Percentiles rank a stretch among this genome's conserved stretches.
These are phyloP conservation scores for Calidris pugnax DNA, from an alignment of 2,113 vertebrate genomes.

Conservation along the genomic window DNA sequence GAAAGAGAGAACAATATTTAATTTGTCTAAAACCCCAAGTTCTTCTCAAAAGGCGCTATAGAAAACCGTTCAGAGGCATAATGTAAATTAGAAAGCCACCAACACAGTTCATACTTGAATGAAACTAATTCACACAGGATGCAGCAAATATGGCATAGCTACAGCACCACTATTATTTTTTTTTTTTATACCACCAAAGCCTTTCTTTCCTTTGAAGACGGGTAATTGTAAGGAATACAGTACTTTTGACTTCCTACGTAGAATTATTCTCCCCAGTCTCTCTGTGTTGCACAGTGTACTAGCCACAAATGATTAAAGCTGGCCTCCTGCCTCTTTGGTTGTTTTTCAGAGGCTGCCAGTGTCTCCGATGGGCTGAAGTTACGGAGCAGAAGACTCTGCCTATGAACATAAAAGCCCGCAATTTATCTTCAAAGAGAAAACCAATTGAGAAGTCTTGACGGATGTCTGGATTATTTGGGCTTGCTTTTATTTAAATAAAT, in stretches of 20 bases:
- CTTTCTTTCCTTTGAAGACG: slow-evolving; percentile 64
- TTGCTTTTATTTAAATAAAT: background rate
- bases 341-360: background rate
- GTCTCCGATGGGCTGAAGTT: background rate
- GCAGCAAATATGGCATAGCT: background rate
- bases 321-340: slow-evolving; percentile 12
- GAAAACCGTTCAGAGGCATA: background rate
- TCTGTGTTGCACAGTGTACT: background rate
- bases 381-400: background rate
- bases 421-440: slow-evolving; percentile 43
- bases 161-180: background rate
- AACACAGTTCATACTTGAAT: slow-evolving; percentile 29
- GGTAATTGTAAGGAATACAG: slow-evolving; percentile 13
- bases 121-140: slow-evolving; percentile 42
- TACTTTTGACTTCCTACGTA: background rate
- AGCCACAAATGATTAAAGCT: slow-evolving; percentile 49
- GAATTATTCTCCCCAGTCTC: slow-evolving; percentile 3
- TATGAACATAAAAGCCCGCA: background rate
- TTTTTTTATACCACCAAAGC: slow-evolving; percentile 35
- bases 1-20: slow-evolving; percentile 44
- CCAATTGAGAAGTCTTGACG: background rate
- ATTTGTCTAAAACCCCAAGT: background rate
- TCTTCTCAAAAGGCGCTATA: slow-evolving; percentile 51
- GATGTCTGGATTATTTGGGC: background rate
- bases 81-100: slow-evolving; percentile 41